Percentiles rank a stretch among this genome's conserved stretches.
phyloP scores from a whole-genome alignment of 2,888 invertebrate species.

The Stramonita haemastoma region DNA sequence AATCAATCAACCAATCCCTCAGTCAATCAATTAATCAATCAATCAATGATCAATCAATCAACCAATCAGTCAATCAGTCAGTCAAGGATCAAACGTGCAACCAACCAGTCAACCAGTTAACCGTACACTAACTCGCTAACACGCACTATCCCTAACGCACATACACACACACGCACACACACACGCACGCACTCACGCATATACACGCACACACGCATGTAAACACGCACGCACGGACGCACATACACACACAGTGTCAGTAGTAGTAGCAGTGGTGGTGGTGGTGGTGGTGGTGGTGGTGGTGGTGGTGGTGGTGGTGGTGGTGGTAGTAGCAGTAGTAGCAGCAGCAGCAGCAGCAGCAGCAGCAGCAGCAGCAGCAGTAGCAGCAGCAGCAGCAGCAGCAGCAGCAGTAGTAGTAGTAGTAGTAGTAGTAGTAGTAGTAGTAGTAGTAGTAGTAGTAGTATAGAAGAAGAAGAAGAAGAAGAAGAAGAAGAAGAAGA shows the following conservation, averaged over 20 bases:
- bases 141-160: too few relatives aligned
- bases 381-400: slow-evolving; percentile 10
- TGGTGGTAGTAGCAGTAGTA: slow-evolving; percentile 4
- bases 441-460: not conserved
- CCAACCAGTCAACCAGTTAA: too few relatives aligned
- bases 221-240: too few relatives aligned
- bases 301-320: slow-evolving; percentile 17
- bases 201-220: not conserved
- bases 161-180: too few relatives aligned
- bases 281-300: not conserved
- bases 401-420: slow-evolving; percentile 22
- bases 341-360: not conserved
- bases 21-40: too few relatives aligned
- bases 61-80: too few relatives aligned
- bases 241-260: not conserved
- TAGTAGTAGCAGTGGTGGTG: not conserved
- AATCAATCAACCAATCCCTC: too few relatives aligned
- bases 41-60: too few relatives aligned
- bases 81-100: too few relatives aligned
- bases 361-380: slow-evolving; percentile 16
- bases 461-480: not conserved
- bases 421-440: slow-evolving; percentile 19
- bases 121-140: too few relatives aligned
- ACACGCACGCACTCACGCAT: too few relatives aligned
- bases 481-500: not conserved